phyloP scores from a whole-genome alignment of 1,140 invertebrate species.

The Drosophila nikananu region DNA sequence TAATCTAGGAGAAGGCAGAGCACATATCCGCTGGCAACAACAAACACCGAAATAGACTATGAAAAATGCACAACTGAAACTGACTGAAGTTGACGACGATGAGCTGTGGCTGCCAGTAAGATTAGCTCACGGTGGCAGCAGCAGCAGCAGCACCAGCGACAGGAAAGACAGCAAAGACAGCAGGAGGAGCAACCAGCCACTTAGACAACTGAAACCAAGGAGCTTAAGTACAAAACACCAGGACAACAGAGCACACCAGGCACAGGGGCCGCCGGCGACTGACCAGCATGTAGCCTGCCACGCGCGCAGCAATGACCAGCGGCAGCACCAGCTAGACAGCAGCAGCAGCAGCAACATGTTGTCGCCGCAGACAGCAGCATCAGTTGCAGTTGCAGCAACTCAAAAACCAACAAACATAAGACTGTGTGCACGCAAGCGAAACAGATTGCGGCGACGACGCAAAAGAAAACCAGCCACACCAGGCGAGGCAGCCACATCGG shows the following conservation, averaged over 20 bases:
- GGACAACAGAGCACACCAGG: constrained; percentile 39
- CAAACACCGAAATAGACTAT: constrained; percentile 80
- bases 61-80: constrained; percentile 83
- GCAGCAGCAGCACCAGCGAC: neutral
- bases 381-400: constrained; percentile 54
- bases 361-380: constrained; percentile 38
- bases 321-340: constrained; percentile 35
- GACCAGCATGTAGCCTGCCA: constrained; percentile 48
- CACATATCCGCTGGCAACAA: constrained; percentile 75
- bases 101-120: constrained; percentile 71
- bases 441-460: constrained; percentile 79
- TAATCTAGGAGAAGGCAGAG: constrained; percentile 41
- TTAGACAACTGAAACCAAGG: constrained; percentile 71
- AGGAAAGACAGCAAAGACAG: constrained; percentile 11
- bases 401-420: constrained; percentile 73
- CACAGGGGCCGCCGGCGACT: constrained; percentile 30
- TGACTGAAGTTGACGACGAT: constrained; percentile 79
- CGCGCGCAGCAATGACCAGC: constrained; percentile 38
- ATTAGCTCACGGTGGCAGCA: constrained; percentile 45
- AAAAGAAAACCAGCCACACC: constrained; percentile 72
- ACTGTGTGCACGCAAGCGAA: constrained; percentile 82
- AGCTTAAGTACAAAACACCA: constrained; percentile 78
- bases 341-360: constrained; percentile 58
- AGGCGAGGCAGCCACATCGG: constrained; percentile 36
- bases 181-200: constrained; percentile 41